These are phyloP conservation scores for Mythimna pallens DNA, from an alignment of 2,888 invertebrate genomes.

Conservation along the genomic window DNA sequence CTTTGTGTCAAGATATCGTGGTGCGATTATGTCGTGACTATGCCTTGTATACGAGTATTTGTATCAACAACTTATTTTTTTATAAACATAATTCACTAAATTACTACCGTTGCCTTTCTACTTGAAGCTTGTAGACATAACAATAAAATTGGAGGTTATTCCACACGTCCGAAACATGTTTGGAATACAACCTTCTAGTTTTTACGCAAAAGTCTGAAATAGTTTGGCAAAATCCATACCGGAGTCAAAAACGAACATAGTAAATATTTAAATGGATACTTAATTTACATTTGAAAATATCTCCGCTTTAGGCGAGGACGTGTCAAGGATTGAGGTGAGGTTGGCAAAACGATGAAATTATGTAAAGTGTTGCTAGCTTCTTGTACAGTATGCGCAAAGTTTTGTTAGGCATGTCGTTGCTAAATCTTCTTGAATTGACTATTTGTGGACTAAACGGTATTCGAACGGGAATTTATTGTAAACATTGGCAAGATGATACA, in stretches of 20 bases:
- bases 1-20: slow-evolving; percentile 39
- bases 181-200: slow-evolving; percentile 35
- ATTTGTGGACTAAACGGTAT: slow-evolving; percentile 20
- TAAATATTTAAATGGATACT: slow-evolving; percentile 28
- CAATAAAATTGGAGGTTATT: slow-evolving; percentile 28
- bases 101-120: slow-evolving; percentile 47
- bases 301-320: slow-evolving; percentile 22
- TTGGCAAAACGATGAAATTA: slow-evolving; percentile 17
- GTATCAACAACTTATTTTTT: slow-evolving; percentile 28
- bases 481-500: slow-evolving; percentile 12
- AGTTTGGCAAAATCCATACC: background rate
- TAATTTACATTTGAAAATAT: slow-evolving; percentile 36
- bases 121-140: slow-evolving; percentile 33
- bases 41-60: slow-evolving; percentile 37
- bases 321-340: slow-evolving; percentile 8
- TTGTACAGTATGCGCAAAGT: background rate
- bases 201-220: slow-evolving; percentile 19
- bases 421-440: slow-evolving; percentile 7
- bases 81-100: slow-evolving; percentile 35
- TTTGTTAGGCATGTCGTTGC: slow-evolving; percentile 16
- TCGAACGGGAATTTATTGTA: slow-evolving; percentile 10
- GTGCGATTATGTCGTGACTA: slow-evolving; percentile 44
- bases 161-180: slow-evolving; percentile 8
- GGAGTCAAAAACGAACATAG: slow-evolving; percentile 1
- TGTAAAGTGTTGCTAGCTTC: slow-evolving; percentile 9